Conservation (phyloP, 2,113 vertebrate species). For the Meriones unguiculatus region DNA sequence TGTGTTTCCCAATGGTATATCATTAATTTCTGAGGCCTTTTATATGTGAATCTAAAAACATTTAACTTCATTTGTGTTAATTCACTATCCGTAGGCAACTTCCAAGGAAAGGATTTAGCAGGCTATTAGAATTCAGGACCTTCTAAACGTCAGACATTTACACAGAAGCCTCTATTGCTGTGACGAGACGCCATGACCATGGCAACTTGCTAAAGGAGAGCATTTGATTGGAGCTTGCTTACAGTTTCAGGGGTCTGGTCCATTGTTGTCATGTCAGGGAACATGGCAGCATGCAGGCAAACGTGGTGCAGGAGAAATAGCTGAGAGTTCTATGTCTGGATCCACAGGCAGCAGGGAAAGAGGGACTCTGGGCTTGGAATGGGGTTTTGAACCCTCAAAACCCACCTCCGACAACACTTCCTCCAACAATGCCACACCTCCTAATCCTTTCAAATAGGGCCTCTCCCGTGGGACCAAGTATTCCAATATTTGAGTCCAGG, state of each 20-base stretch:
- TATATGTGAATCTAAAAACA: slow-evolving; percentile 27
- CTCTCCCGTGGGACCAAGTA: not conserved
- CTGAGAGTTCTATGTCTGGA: not conserved
- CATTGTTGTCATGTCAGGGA: accelerated
- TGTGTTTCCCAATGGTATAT: not conserved
- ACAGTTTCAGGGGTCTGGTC: not conserved
- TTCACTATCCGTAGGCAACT: not conserved
- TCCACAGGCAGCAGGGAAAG: not conserved
- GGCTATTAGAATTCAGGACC: slow-evolving; percentile 41
- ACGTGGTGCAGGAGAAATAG: not conserved
- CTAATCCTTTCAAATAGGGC: not conserved
- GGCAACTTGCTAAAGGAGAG: not conserved
- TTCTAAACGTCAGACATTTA: slow-evolving; percentile 29
- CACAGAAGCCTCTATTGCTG: not conserved
- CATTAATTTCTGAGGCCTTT: slow-evolving; percentile 7
- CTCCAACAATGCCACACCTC: not conserved
- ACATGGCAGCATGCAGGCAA: not conserved
- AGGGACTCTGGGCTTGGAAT: not conserved
- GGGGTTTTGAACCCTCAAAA: not conserved
- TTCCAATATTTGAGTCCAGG: not conserved
- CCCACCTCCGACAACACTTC: not conserved
- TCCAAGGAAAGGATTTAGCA: not conserved
- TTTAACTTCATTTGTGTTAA: slow-evolving; percentile 45
- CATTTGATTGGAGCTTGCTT: too few relatives aligned
- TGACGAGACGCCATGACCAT: not conserved